A percentile compares a stretch with the other conserved stretches of the same genome.
Conservation (phyloP, 2,888 invertebrate species). For the Gastracanthus pulcherrimus region DNA sequence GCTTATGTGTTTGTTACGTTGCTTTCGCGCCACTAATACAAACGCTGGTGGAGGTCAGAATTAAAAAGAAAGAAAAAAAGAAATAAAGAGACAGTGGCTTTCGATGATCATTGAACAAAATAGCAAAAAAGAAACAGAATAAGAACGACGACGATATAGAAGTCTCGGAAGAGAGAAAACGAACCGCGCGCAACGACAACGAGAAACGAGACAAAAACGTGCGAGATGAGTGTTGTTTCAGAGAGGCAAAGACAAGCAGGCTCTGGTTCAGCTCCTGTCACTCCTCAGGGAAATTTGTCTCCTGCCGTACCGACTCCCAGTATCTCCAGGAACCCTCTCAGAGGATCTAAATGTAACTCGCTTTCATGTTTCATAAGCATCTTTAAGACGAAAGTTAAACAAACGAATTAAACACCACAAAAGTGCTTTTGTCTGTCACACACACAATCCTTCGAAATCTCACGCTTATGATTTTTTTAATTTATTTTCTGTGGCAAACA, state of each 20-base stretch:
- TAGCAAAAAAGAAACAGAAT: too few species aligned
- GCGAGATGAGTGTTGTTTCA: conserved; percentile 79
- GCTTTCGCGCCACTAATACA: conserved; percentile 69
- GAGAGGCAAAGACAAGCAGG: conserved; percentile 81
- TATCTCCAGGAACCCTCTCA: conserved; percentile 87
- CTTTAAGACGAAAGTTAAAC: conserved; percentile 38
- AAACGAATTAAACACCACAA: conserved; percentile 19
- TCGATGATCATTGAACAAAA: neutral
- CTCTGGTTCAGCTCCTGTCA: conserved; percentile 87
- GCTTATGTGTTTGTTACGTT: conserved; percentile 68
- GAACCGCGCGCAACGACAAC: conserved; percentile 19
- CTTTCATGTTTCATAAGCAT: conserved; percentile 69
- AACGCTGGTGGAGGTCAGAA: conserved; percentile 68
- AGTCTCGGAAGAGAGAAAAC: neutral
- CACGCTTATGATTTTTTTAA: conserved; percentile 36
- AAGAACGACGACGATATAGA: neutral
- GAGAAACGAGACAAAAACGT: conserved; percentile 57
- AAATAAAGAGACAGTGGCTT: neutral
- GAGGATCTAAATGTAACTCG: conserved; percentile 89
- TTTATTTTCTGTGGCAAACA: conserved; percentile 22
- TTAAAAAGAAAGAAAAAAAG: too few species aligned
- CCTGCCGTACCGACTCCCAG: conserved; percentile 79
- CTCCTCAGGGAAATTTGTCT: conserved; percentile 81
- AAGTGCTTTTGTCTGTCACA: conserved; percentile 31
- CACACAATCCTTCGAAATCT: conserved; percentile 21